Evolutionary conservation across 2,888 invertebrate species (phyloP), one percentile per base, ranked within the genome.

Genomic region (Dendrolimus houi): DNA sequence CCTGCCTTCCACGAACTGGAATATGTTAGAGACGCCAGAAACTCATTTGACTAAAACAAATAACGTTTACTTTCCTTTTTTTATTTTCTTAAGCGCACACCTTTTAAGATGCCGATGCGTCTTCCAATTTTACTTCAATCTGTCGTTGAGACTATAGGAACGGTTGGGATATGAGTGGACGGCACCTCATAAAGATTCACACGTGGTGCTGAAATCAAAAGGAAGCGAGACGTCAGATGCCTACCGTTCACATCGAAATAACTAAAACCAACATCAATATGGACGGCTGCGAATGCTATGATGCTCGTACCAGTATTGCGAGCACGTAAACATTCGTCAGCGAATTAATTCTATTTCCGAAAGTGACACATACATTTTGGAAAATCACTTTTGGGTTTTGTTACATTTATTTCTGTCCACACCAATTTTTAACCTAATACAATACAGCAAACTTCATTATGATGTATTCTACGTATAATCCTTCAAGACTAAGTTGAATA

Each of bases 21-120:
- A 70, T 81, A 81, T 79, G 79, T 81, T 81, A 81, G 77, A 81
- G 71, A 81, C 79, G 79, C 77, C 77, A 79, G 79, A 82, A 84
- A 84, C 87, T 89, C 89, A 90, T 90, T 90, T 89, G 84, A 76
- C 79, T 82, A 76, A 83, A 84, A 81, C 85, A 87, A 89, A 88
- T 84, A 88, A 74, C 77, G 75, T 64, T 75, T 71, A 70, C 72
- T 77, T 75, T 72, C 76, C 47, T 8, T 76, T 80, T 14, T 81
- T 83, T 81, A 78, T 81, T 83, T 81, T 77, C 74, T 74, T 74
- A 72, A 69, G 75, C 72, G 70, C 69, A 66, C 68, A 71, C 72
- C 80, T 85, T 84, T 83, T 67, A 79, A 83, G 79, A 79, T 69
- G 77, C 77, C 79, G 79, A 74, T 75, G 70, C 73, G 74, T 74